Evolutionary conservation across 2,797 vertebrate species (phyloP).

Genomic region (Pelobates cultripes): DNA sequence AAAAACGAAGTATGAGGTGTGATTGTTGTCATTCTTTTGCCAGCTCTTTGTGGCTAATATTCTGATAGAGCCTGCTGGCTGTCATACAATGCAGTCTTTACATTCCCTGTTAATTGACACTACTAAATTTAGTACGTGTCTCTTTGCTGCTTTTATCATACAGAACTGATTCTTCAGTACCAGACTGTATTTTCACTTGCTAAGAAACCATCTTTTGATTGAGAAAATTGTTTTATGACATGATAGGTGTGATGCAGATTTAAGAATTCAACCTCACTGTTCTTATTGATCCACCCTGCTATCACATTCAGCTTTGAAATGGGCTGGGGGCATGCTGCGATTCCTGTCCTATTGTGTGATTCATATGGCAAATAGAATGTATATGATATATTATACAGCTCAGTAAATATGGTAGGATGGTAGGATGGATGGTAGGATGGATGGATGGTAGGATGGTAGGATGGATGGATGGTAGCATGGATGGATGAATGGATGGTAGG

Average conservation of each 20-base stretch:
- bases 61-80: not conserved
- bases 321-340: too few relatives aligned
- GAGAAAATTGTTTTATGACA: not conserved
- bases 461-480: too few relatives aligned
- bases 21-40: conserved; percentile 7
- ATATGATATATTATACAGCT: too few relatives aligned
- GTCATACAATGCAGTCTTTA: not conserved
- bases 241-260: not conserved
- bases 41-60: conserved; percentile 16
- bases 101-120: not conserved
- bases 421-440: too few relatives aligned
- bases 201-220: not conserved
- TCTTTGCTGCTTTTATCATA: not conserved
- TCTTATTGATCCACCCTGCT: too few relatives aligned
- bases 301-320: too few relatives aligned
- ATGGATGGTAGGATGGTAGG: too few relatives aligned
- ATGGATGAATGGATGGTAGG: too few relatives aligned
- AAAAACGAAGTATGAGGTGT: conserved; percentile 1
- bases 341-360: too few relatives aligned
- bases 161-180: not conserved
- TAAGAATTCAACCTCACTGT: too few relatives aligned
- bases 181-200: not conserved
- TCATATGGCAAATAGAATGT: too few relatives aligned
- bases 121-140: conserved; percentile 18
- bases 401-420: too few relatives aligned